Base-by-base conservation (phyloP, 2,888 invertebrate species). In the Dicyrtomina minuta region DNA sequence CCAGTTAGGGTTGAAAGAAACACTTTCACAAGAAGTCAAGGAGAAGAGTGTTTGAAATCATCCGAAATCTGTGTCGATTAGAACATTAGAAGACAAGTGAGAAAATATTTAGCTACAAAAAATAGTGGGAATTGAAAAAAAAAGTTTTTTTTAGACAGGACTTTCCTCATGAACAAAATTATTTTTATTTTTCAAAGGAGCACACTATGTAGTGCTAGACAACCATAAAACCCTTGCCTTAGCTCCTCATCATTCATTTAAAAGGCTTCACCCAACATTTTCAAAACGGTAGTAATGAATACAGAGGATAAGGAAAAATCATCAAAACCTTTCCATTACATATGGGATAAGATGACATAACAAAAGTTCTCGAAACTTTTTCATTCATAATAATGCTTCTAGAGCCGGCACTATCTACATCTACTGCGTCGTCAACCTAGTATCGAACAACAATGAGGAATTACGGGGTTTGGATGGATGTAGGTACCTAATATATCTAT, bases 51-150 rank as follows among this genome's bases (percentile, higher is more conserved):
- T 58, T 58, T 58, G 58, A 58, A 58, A 33, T 58, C 58, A 58
- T 39, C 58, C 58, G 58, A 58, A 27, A 58, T 27, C 58, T 39
- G 33, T 58, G 33, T 27, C 33, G 58, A 58, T 58, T 58, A 39
- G 58, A 26, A 58, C 24, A 46, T n/a, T 46, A 17, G n/a, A 46
- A 39, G 17, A 39, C 39, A 58, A 58, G 39, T n/a, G 20, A 58
- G 39, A 33, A 39, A 39, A 58, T 33, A 39, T 39, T 39, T 26
- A 39, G 17, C 17, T 39, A 55, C 55, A 55, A 58, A 58, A 58
- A 58, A 58, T 27, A 4, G 17, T 39, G 33, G 33, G 22, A 13
- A 24, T 24, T n/a, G 13, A 53, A 13, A 24, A 53, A 53, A 20
- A 17, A 13, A 20, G 22, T 53, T 26, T 51, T 51, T 46, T 51